Evolutionary conservation across 2,113 vertebrate genomes (phyloP), one percentile per base, ranked within the genome.

Genomic region (Meles meles): DNA sequence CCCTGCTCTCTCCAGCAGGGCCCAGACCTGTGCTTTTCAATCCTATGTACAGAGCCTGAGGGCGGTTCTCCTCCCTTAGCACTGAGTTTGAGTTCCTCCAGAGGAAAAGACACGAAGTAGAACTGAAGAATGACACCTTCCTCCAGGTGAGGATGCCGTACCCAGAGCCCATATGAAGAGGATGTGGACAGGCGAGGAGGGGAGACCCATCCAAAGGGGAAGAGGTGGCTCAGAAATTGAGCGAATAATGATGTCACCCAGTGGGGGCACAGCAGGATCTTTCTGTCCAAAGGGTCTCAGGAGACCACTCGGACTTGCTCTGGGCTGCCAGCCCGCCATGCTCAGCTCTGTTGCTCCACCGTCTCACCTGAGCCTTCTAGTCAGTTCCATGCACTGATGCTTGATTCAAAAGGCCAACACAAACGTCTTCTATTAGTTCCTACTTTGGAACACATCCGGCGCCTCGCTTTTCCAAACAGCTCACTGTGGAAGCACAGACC

Each of bases 171-270:
- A 18, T 7, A 5, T 4, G 67, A 63, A 25, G 67, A 37, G 37
- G 29, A 29, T 0, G 0, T 7, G 27, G 52, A 59, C 39, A 5
- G 7, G 3, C 42, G 52, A 42, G 4, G 34, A 39, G 12, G 6
- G 39, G 49, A 44, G 83, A 52, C 31, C 20, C 1, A 6, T 1
- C 77, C 5, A 7, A 57, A 69, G 37, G 74, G 6, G 23, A 5
- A 37, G 88, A 47, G 34, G 65, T 72, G 63, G 52, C 34, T 72
- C n/a, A 9, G 59, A 3, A 14, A 21, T 23, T 0, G 2, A 6
- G 25, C 1, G 6, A 10, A 23, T 29, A 47, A 27, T 29, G 65
- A 20, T 15, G 42, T 29, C 71, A 25, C 39, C 7, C 23, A 13
- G 44, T 37, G 47, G 49, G 67, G 47, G 85, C 52, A 72, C 61